phyloP scores from a whole-genome alignment of 2,888 invertebrate species.

The Drosophila eohydei region DNA sequence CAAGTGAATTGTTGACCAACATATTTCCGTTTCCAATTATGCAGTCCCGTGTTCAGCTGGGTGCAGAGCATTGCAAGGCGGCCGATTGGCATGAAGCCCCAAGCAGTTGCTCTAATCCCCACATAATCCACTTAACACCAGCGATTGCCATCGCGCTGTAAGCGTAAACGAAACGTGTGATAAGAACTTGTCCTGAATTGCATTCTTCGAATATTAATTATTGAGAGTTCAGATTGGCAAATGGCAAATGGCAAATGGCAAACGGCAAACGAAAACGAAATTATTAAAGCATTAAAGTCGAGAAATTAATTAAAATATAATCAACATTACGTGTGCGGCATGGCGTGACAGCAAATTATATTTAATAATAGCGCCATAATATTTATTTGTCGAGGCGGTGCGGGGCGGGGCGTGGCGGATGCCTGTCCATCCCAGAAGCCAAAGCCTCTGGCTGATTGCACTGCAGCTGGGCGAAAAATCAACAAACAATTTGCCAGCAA shows the following conservation, averaged over 20 bases:
- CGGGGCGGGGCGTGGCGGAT: not conserved
- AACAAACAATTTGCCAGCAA: constrained; percentile 51
- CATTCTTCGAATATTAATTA: not conserved
- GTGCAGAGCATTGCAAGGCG: constrained; percentile 17
- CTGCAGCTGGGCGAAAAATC: constrained; percentile 44
- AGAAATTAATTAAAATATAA: constrained; percentile 82
- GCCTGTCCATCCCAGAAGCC: constrained; percentile 3
- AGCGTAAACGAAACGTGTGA: not conserved
- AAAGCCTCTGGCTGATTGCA: constrained; percentile 3
- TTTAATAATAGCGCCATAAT: constrained; percentile 72
- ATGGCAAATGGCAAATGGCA: not conserved
- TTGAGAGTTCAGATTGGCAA: not conserved
- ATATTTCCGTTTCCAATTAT: constrained; percentile 65
- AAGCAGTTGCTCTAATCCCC: constrained; percentile 5
- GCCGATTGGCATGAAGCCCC: constrained; percentile 36
- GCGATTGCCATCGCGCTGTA: not conserved
- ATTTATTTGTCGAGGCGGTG: constrained; percentile 42
- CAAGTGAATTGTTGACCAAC: constrained; percentile 57
- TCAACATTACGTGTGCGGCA: constrained; percentile 80
- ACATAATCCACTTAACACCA: constrained; percentile 4
- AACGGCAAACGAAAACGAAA: constrained; percentile 51
- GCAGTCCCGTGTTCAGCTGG: constrained; percentile 35
- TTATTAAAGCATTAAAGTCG: constrained; percentile 82
- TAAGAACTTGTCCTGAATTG: not conserved
- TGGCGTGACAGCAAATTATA: constrained; percentile 82